Evolutionary conservation across 2,113 vertebrate species (phyloP), one percentile per base, ranked within the genome.

Genomic region (Phylloscopus whistleri): DNA sequence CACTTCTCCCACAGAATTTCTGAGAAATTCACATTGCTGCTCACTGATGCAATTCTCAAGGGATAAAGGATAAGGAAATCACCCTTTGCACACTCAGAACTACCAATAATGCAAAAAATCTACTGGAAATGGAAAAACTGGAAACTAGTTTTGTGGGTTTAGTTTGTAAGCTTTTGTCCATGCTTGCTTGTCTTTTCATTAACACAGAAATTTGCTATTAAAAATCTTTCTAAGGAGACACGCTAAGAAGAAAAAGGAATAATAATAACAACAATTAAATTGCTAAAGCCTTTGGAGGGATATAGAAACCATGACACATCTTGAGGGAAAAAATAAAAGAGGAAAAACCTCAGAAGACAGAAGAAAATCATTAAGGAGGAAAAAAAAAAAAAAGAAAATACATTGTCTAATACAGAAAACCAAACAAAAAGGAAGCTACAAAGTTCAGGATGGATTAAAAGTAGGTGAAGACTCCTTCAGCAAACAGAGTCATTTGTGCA

Each of bases 1-100:
- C 1, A 2, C 19, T 74, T 21, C 24, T 92, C 13, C 16, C 27
- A 66, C 28, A 78, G 35, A 67, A 10, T 53, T 86, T 68, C 77
- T 49, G 49, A 82, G 69, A 44, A 78, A 76, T 91, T 79, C 58
- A 75, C 27, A 66, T 78, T 94, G 33, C 7, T 87, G 14, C 51
- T 70, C n/a, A 84, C 58, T 79, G 53, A 89, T 87, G 66, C 33
- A 93, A 80, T 90, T 90, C 48, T 84, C 75, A 88, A 88, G 90
- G 63, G 67, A 59, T 30, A 5, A 11, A 35, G 1, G 5, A 20
- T 53, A 64, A 24, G 16, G 19, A 92, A 78, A 73, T 84, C 13
- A 58, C 3, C 6, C 18, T 31, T 70, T 76, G 4, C 16, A 46
- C 13, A 88, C n/a, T 56, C 59, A 66, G 37, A 56, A 58, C 13